Conservation (phyloP, 2,888 invertebrate species). For the Hypomecis punctinalis region DNA sequence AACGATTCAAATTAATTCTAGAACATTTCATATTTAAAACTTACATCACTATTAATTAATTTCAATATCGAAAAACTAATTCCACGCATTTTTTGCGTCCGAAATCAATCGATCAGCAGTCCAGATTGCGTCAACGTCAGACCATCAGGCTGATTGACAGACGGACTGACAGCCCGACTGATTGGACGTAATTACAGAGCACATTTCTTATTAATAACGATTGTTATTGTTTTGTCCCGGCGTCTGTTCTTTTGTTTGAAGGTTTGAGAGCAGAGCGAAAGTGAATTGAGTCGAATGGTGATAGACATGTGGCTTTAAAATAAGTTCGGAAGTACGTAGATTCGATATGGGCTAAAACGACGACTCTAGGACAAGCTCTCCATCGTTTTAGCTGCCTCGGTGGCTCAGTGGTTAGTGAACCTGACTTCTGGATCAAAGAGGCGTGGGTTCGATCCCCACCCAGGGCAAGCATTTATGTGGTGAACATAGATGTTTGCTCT, state of each 20-base stretch:
- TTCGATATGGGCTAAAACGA: no score
- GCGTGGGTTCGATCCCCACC: no score
- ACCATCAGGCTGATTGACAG: slow-evolving; percentile 66
- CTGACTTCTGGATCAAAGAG: no score
- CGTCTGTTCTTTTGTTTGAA: slow-evolving; percentile 17
- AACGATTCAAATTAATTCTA: neutral
- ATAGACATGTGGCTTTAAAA: no score
- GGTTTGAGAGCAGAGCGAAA: slow-evolving; percentile 12
- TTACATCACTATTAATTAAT: slow-evolving; percentile 47
- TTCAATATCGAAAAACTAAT: slow-evolving; percentile 45
- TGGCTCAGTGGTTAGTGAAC: no score
- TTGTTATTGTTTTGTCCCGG: slow-evolving; percentile 44
- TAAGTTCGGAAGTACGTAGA: no score
- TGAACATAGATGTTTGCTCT: no score
- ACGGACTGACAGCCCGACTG: slow-evolving; percentile 74
- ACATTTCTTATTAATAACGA: slow-evolving; percentile 70
- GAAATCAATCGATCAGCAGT: slow-evolving; percentile 62
- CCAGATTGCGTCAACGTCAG: slow-evolving; percentile 63
- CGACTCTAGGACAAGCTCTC: no score
- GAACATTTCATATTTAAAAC: slow-evolving; percentile 7
- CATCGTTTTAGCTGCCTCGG: no score
- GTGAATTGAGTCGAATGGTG: neutral
- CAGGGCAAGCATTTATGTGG: no score
- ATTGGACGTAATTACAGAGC: slow-evolving; percentile 82
- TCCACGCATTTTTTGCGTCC: slow-evolving; percentile 58